Base-by-base conservation (phyloP, 2,888 invertebrate species). In the Blastobasis lacticolella region DNA sequence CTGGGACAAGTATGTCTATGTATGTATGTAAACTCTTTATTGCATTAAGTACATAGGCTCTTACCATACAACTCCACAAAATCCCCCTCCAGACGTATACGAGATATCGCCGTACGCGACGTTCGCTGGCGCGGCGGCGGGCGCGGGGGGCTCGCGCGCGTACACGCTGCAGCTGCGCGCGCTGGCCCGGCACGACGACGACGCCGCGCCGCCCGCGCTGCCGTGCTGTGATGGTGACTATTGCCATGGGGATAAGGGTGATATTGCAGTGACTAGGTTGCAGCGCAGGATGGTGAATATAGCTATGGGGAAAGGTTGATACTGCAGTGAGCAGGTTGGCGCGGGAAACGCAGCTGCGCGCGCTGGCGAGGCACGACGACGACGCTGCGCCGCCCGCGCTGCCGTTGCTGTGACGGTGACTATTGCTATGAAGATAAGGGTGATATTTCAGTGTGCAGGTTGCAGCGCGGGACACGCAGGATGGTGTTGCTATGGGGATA, bases 81-180 rank as follows among this genome's bases (percentile, higher is more conserved):
- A 6, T 4, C 37, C 8, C 23, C 6, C 58, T 40, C 49, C 60
- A 91, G 92, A 92, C 66, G 91, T 91, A 75, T 92, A 92, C 69
- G 92, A 92, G 69, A 92, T 92, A 71, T 92, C 92, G 68, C 92
- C 92, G 0, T 92, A 92, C 67, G 92, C 92, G 6, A 92, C 92
- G 45, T 92, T 92, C 66, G 92, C 91, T 57, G 92, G 87, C 0
- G 79, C 73, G 4, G 67, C 71, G 45, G 69, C 67, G 7, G 66
- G 67, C 0, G 61, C 64, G 4, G 70, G 75, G n/a, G 77, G 78
- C 1, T 80, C 87, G 5, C 79, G 86, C 48, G 85, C 86, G 0
- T 87, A 87, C 67, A 87, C 88, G 49, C 68, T 87, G 50, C 87
- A 87, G 61, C 68, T 88, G 57, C 81, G 87, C 0, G 81, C 87